Base-by-base conservation (phyloP, 2,113 vertebrate species). In the Lepidiolamprologus cunningtoni region DNA sequence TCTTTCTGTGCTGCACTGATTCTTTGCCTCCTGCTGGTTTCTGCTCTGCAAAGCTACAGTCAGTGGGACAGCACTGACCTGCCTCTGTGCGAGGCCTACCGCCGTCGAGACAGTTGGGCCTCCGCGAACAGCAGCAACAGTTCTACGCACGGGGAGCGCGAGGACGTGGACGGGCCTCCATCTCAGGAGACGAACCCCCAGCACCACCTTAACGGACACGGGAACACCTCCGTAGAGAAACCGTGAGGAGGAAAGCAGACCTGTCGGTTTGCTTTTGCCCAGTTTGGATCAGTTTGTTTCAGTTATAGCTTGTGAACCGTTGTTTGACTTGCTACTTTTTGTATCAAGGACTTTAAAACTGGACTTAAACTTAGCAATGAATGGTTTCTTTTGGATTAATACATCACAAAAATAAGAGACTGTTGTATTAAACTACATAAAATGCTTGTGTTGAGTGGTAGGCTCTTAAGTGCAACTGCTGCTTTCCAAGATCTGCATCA, bases 41-140 rank as follows among this genome's bases (percentile, higher is more conserved):
- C 96, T 95, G 94, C 95, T 95, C 92, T 94, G 96, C 95, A 97
- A 97, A 99, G 98, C 97, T 98, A 97, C 95, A 98, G 98, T 97
- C 97, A 98, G 84, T 98, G 98, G 96, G 98, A 98, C 95, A 96
- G 96, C 95, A 97, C 95, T 87, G 98, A 98, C 50, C 97, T 99
- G 86, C 98, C 99, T 3, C 95, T 99, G 55, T 99, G 97, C 2
- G 98, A 99, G 96, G 98, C 98, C 58, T 99, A 97, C 96, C 97
- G 96, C 94, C 97, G 96, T 88, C 92, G 89, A 89, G 98, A 99
- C 94, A 97, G 95, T 33, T 96, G 96, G 93, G 91, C 93, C 58
- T 97, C 97, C 16, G 96, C 96, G 0, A 97, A 97, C 87, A 96
- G 96, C 89, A 95, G 96, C 90, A 94, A 96, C 17, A 95, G 95